phyloP scores from a whole-genome alignment of 2,888 invertebrate species.

The Agrotis clavis region DNA sequence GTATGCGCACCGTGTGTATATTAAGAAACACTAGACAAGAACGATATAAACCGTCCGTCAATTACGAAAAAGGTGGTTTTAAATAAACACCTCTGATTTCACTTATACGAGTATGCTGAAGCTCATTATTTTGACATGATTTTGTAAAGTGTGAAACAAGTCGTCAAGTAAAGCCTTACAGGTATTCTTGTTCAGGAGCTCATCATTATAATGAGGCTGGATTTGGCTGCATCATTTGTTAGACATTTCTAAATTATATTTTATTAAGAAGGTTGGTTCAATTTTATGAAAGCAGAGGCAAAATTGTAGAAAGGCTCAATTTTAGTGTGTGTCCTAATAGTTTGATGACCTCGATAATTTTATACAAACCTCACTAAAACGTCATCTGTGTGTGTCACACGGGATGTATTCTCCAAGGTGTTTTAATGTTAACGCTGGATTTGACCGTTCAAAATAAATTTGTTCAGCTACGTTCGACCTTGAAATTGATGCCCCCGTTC shows the following conservation, averaged over 20 bases:
- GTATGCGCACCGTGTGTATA: constrained; percentile 78
- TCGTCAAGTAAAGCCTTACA: constrained; percentile 9
- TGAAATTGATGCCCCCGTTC: constrained; percentile 88
- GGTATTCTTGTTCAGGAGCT: constrained; percentile 1
- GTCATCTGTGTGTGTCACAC: constrained; percentile 64
- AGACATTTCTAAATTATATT: neutral
- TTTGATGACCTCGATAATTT: constrained; percentile 54
- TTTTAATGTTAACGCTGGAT: constrained; percentile 74
- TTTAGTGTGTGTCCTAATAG: constrained; percentile 32
- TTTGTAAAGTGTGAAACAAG: constrained; percentile 2
- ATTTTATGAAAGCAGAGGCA: neutral
- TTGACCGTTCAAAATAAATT: constrained; percentile 81
- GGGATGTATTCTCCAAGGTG: constrained; percentile 76
- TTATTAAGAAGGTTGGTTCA: neutral
- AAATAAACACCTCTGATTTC: constrained; percentile 38
- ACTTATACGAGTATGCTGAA: constrained; percentile 6
- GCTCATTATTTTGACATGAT: constrained; percentile 15
- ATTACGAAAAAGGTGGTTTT: constrained; percentile 67
- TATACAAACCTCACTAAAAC: constrained; percentile 39
- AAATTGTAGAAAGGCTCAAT: constrained; percentile 24
- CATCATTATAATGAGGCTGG: constrained; percentile 6
- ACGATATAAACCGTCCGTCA: constrained; percentile 69
- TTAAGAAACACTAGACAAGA: constrained; percentile 75
- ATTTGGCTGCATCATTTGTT: constrained; percentile 3
- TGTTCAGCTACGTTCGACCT: constrained; percentile 84